Evolutionary conservation across 2,888 invertebrate genomes (phyloP).

Genomic region (Phyllotreta cruciferae): DNA sequence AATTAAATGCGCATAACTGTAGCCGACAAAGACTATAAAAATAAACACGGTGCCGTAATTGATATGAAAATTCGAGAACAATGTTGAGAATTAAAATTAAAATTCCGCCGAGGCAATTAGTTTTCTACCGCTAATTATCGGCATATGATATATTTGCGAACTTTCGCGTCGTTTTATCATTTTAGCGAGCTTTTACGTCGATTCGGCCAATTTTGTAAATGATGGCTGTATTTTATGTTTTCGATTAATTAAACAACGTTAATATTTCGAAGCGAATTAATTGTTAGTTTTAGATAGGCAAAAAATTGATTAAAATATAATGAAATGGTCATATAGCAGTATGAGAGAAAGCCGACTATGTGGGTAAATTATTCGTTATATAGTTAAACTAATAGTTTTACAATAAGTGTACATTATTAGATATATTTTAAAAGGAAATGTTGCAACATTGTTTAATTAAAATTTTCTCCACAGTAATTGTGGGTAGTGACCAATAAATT

Average conservation of each 20-base stretch:
- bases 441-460: too few species aligned
- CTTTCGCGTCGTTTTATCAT: conserved; percentile 20
- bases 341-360: background rate
- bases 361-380: background rate
- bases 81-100: conserved; percentile 24
- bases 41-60: conserved; percentile 23
- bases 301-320: too few species aligned
- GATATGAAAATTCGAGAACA: conserved; percentile 24
- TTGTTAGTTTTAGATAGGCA: background rate
- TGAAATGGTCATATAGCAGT: background rate
- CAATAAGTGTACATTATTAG: too few species aligned
- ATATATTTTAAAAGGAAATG: too few species aligned
- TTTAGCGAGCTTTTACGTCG: conserved; percentile 22
- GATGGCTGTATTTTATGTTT: conserved; percentile 11
- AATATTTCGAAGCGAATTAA: conserved; percentile 2
- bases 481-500: too few species aligned
- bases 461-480: too few species aligned
- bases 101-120: conserved; percentile 25
- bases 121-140: conserved; percentile 19
- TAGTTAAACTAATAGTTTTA: too few species aligned
- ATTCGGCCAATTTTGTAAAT: conserved; percentile 16
- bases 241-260: background rate
- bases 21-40: conserved; percentile 24
- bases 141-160: conserved; percentile 18
- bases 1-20: conserved; percentile 20